Evolutionary conservation across 1,140 invertebrate species (phyloP).

Genomic region (Eulimnadia texana): DNA sequence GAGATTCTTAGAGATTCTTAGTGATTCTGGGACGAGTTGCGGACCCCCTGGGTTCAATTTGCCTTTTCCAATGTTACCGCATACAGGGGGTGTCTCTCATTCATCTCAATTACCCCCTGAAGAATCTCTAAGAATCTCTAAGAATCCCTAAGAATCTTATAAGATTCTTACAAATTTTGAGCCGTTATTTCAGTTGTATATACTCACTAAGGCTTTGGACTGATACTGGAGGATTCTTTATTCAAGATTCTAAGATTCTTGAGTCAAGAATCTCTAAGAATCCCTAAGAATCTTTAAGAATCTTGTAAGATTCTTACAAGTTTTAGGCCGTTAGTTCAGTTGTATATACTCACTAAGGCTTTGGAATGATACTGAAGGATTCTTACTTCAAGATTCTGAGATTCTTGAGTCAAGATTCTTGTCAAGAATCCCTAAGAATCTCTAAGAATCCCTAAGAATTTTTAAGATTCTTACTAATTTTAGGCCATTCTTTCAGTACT

Average conservation of each 20-base stretch:
- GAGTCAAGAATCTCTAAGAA: too few species aligned
- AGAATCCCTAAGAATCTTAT: neutral
- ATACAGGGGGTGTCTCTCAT: neutral
- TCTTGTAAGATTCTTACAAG: too few species aligned
- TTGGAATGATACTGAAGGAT: too few species aligned
- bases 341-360: neutral
- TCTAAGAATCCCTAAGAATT: neutral
- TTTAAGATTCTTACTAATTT: too few species aligned
- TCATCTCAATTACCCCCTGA: neutral
- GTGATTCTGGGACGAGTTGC: neutral
- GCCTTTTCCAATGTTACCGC: neutral
- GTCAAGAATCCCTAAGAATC: neutral
- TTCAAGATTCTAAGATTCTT: too few species aligned
- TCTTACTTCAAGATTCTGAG: too few species aligned
- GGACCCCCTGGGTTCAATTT: neutral
- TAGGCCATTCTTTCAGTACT: neutral
- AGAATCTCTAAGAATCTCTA: neutral
- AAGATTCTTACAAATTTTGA: too few species aligned
- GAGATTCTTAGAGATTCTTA: neutral
- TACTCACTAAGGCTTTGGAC: neutral
- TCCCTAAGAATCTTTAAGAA: too few species aligned
- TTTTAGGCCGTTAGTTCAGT: too few species aligned
- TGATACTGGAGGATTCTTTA: neutral
- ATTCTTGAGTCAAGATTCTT: too few species aligned
- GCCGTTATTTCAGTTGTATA: neutral